Percentiles rank a stretch among this genome's conserved stretches.
Evolutionary conservation across 2,113 vertebrate genomes (phyloP).

Genomic region (Electrona antarctica): DNA sequence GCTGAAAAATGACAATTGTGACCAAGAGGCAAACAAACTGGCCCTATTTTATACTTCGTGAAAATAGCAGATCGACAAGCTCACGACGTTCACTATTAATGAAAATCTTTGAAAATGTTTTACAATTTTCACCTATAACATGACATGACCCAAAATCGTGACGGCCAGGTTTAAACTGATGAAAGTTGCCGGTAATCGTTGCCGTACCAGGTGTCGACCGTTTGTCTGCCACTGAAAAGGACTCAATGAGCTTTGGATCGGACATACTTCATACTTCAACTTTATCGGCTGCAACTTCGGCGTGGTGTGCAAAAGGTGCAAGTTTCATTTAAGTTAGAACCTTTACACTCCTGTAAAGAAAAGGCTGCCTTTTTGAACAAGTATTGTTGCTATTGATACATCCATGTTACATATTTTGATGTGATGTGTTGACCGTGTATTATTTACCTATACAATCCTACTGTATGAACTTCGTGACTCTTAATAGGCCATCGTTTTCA

Average conservation of each 20-base stretch:
- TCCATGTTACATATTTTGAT: background rate
- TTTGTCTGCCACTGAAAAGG: background rate
- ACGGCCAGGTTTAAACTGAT: no score
- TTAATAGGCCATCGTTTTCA: background rate
- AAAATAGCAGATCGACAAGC: no score
- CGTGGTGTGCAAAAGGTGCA: background rate
- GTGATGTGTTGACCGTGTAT: background rate
- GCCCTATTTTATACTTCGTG: no score
- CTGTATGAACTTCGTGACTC: constrained; percentile 3
- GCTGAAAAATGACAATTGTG: background rate
- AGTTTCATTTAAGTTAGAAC: background rate
- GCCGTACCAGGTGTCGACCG: background rate
- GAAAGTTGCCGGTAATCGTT: background rate
- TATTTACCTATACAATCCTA: background rate
- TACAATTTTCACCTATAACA: no score
- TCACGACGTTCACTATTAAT: no score
- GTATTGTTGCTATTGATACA: background rate
- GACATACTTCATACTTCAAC: background rate
- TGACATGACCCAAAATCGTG: no score
- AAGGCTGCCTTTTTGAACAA: constrained; percentile 8
- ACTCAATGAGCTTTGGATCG: background rate
- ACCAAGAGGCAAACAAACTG: background rate
- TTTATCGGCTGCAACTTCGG: background rate
- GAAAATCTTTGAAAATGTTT: no score
- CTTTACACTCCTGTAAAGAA: background rate